phyloP scores from a whole-genome alignment of 2,797 vertebrate genomes.

The Passerculus sandwichensis region DNA sequence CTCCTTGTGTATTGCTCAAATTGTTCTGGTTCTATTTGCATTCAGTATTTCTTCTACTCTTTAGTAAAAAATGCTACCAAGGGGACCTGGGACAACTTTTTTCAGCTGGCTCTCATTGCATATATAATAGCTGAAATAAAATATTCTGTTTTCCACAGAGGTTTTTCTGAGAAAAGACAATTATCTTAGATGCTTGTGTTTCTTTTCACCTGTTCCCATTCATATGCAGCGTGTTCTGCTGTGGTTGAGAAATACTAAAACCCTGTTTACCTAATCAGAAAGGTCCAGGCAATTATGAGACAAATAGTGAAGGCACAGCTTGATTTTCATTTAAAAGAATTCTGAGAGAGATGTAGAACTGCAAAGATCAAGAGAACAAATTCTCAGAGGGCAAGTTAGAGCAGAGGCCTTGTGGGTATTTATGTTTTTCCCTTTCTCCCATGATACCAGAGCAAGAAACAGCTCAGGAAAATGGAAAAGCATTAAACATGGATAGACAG shows the following conservation, averaged over 20 bases:
- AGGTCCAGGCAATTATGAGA: background rate
- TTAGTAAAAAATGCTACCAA: background rate
- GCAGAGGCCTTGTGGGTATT: constrained; percentile 18
- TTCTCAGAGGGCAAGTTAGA: constrained; percentile 34
- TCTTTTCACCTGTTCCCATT: background rate
- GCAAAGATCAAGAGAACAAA: constrained; percentile 47
- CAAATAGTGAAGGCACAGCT: background rate
- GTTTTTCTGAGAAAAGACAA: background rate
- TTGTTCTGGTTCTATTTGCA: background rate
- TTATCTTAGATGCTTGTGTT: background rate
- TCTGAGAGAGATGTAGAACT: background rate
- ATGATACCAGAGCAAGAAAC: constrained; percentile 5
- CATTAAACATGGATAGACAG: background rate
- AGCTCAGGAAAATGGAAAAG: background rate
- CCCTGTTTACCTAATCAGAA: background rate
- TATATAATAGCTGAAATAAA: constrained; percentile 4
- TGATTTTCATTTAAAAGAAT: constrained; percentile 3
- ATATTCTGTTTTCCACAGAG: background rate
- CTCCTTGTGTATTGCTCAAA: background rate
- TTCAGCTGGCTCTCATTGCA: background rate
- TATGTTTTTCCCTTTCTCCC: constrained; percentile 19
- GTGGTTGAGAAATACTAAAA: background rate
- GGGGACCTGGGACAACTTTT: background rate
- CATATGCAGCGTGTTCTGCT: background rate
- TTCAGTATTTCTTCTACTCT: background rate